Conservation (phyloP, 2,113 vertebrate genomes). For the Psittacus erithacus region DNA sequence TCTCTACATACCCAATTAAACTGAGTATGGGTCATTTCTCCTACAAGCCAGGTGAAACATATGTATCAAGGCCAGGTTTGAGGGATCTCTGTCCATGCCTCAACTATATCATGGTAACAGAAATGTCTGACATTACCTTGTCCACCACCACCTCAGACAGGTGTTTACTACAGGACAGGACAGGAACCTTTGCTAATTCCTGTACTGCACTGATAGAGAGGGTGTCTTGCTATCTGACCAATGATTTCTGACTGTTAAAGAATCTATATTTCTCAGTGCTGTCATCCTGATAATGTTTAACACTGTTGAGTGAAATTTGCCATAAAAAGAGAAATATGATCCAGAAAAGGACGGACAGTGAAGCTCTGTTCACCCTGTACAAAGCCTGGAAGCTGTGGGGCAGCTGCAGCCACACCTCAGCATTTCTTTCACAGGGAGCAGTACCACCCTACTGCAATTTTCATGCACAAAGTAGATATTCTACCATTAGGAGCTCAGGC, state of each 20-base stretch:
- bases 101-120: background rate
- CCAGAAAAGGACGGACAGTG: background rate
- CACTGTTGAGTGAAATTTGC: background rate
- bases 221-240: background rate
- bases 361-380: background rate
- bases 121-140: background rate
- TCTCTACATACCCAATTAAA: background rate
- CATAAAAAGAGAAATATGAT: background rate
- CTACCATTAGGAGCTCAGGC: background rate
- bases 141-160: background rate
- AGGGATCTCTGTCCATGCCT: background rate
- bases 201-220: background rate
- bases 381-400: background rate
- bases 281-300: background rate
- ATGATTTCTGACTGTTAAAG: background rate
- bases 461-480: background rate
- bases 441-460: background rate
- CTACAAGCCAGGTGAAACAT: background rate
- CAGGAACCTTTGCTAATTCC: background rate
- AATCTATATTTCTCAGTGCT: background rate
- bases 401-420: background rate
- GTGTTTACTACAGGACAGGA: background rate
- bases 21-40: background rate
- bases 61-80: background rate
- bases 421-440: background rate